phyloP scores from a whole-genome alignment of 2,113 vertebrate genomes.

The Aepyceros melampus region DNA sequence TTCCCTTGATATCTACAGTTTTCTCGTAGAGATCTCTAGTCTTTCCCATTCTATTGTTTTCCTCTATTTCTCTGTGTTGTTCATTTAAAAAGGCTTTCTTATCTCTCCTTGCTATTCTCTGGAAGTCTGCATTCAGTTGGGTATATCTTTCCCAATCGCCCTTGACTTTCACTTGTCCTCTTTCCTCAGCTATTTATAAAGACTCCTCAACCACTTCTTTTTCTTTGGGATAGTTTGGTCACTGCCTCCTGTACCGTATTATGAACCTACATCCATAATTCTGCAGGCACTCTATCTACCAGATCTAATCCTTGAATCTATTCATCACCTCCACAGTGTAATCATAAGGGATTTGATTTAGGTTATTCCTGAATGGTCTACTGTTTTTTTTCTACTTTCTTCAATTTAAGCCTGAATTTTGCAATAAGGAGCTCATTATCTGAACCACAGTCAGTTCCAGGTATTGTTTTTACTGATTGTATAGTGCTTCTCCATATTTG shows the following conservation, averaged over 20 bases:
- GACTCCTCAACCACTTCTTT: neutral
- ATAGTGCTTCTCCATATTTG: neutral
- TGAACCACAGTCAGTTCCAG: neutral
- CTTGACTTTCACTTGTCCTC: neutral
- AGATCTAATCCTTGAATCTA: neutral
- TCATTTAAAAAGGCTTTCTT: neutral
- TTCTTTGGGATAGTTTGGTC: neutral
- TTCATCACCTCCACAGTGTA: neutral
- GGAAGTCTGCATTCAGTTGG: neutral
- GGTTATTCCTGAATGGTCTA: neutral
- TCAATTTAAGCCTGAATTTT: neutral
- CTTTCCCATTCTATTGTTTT: neutral
- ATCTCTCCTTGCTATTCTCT: neutral
- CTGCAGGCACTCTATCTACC: neutral
- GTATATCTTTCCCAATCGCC: neutral
- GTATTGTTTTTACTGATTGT: neutral
- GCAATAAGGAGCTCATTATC: neutral
- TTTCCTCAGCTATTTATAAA: neutral
- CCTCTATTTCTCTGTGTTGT: neutral
- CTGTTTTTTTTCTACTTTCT: neutral
- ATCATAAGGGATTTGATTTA: neutral
- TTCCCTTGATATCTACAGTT: neutral
- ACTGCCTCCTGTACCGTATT: neutral
- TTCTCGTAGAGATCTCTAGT: neutral
- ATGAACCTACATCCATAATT: neutral